Base-by-base conservation (phyloP, 2,888 invertebrate genomes). In the Pocota personata region DNA sequence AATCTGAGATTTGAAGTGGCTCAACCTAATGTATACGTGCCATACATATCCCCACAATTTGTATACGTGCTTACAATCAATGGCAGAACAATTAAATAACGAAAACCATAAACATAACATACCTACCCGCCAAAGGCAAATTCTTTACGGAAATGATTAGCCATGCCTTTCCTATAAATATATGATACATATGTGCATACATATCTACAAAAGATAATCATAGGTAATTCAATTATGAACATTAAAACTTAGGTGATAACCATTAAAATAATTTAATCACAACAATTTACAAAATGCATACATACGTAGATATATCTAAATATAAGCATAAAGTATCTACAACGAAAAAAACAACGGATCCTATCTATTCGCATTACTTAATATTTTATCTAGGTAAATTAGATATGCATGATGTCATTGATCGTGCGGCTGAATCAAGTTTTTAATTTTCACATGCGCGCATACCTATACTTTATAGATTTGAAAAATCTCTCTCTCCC, bases 321-420 rank as follows among this genome's bases (percentile, higher is more conserved):
- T 14, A 24, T 19, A 71, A 43, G 40, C 8, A 14, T 43, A n/a
- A n/a, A n/a, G n/a, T n/a, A 24, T 1, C 10, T 14, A 30, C 3
- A 43, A 10, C 60, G 48, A 12, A 32, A 50, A 6, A 57, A 30
- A 40, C 16, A 64, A 57, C 19, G 32, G 32, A 40, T 73, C 37
- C 12, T n/a, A 19, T 35, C 32, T 40, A 35, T 24, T 48, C 58
- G 16, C 46, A 52, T 78, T 57, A 40, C 32, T 62, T 14, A 52
- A 64, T 27, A 46, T 52, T 52, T 16, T 32, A 50, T 66, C 30
- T 60, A 21, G 46, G 37, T 43, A 55, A 55, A 79, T 52, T 62
- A 32, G 79, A 69, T 50, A 57, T 69, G 79, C 46, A 82, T 86
- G 84, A 86, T 82, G 84, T 86, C 84, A 86, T 86, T 86, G 84